Evolutionary conservation across 2,113 vertebrate species (phyloP).

Genomic region (Pachycephala philippinensis): DNA sequence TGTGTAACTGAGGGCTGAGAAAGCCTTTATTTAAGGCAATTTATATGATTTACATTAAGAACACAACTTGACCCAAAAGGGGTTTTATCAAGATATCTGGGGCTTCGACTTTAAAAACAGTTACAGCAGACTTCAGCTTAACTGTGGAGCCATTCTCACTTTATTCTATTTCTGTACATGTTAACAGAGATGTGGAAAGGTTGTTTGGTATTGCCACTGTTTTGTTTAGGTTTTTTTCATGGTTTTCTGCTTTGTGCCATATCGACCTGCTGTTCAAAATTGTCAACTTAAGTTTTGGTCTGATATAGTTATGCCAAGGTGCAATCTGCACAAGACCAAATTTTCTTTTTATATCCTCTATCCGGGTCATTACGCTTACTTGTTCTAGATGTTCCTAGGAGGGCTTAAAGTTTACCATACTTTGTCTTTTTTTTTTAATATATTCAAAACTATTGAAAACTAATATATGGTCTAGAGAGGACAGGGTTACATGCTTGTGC

Average conservation of each 20-base stretch:
- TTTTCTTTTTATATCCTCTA: slow-evolving; percentile 39
- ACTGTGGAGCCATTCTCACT: slow-evolving; percentile 49
- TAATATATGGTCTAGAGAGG: background rate
- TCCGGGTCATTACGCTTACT: slow-evolving; percentile 12
- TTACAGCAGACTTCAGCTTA: slow-evolving; percentile 29
- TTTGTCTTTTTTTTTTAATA: background rate
- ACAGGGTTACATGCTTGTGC: background rate
- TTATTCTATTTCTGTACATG: slow-evolving; percentile 59
- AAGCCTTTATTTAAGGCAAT: background rate
- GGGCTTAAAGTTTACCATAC: background rate
- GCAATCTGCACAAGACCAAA: background rate
- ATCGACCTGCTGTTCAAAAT: slow-evolving; percentile 51
- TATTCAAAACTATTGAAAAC: background rate
- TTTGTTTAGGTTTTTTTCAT: slow-evolving; percentile 30
- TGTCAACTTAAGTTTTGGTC: background rate
- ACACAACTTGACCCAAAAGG: slow-evolving; percentile 3
- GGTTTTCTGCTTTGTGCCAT: slow-evolving; percentile 15
- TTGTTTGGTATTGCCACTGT: slow-evolving; percentile 39
- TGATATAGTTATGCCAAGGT: slow-evolving; percentile 16
- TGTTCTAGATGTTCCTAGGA: slow-evolving; percentile 7
- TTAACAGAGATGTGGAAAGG: slow-evolving; percentile 57
- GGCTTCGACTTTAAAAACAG: slow-evolving; percentile 27
- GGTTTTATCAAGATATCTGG: slow-evolving; percentile 8
- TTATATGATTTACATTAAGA: background rate
- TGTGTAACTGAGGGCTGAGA: background rate